phyloP scores from a whole-genome alignment of 2,888 invertebrate genomes.

The Cheilosia urbana region DNA sequence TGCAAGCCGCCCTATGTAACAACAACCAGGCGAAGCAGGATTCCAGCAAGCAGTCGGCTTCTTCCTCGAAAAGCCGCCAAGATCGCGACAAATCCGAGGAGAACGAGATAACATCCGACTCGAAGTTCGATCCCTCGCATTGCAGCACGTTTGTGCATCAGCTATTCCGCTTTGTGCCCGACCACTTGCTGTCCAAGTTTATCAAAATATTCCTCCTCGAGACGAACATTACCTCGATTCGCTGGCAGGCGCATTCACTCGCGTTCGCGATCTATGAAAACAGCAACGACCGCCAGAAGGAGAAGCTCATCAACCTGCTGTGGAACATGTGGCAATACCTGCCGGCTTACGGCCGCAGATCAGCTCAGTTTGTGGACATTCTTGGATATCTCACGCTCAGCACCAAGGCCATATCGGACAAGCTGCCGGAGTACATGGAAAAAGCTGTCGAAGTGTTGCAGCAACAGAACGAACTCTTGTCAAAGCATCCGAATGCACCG shows the following conservation, averaged over 20 bases:
- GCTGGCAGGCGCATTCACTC: conserved; percentile 97
- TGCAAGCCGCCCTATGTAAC: conserved; percentile 94
- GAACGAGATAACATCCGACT: conserved; percentile 86
- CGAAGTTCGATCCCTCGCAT: conserved; percentile 88
- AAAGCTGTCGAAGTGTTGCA: conserved; percentile 93
- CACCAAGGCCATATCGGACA: conserved; percentile 88
- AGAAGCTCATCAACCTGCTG: conserved; percentile 90
- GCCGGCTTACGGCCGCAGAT: conserved; percentile 95
- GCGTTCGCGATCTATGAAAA: conserved; percentile 94
- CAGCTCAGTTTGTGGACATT: conserved; percentile 98
- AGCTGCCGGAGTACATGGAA: conserved; percentile 90
- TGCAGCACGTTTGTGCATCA: conserved; percentile 89
- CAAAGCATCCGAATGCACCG: conserved; percentile 96
- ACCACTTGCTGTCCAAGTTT: conserved; percentile 86
- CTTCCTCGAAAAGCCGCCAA: conserved; percentile 84
- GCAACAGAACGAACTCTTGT: conserved; percentile 94
- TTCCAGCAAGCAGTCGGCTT: conserved; percentile 84
- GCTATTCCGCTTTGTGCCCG: conserved; percentile 87
- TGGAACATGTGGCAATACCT: conserved; percentile 97
- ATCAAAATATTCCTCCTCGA: conserved; percentile 96
- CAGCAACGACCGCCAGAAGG: conserved; percentile 90
- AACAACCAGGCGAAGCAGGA: conserved; percentile 80
- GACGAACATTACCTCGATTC: conserved; percentile 95
- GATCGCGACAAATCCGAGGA: conserved; percentile 89
- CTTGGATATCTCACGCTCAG: conserved; percentile 97